phyloP scores from a whole-genome alignment of 2,888 invertebrate species.

The Mesorhabditis belari region DNA sequence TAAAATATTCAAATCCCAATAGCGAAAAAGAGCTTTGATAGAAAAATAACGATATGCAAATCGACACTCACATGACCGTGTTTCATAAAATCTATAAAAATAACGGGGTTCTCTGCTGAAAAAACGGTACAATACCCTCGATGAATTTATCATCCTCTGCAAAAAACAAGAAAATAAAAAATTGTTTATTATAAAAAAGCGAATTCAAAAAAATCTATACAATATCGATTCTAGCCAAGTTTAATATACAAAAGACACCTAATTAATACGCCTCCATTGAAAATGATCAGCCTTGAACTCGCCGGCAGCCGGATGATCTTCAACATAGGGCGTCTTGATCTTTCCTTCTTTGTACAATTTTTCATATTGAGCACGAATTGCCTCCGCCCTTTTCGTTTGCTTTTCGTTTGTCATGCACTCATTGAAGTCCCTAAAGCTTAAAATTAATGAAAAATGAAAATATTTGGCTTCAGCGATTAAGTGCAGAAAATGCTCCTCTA shows the following conservation, averaged over 20 bases:
- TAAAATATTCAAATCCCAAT: no score
- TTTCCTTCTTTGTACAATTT: slow-evolving; percentile 46
- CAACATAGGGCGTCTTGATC: slow-evolving; percentile 28
- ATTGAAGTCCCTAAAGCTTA: slow-evolving; percentile 32
- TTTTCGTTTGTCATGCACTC: slow-evolving; percentile 47
- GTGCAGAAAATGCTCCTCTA: no score
- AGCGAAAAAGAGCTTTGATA: no score
- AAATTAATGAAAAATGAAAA: no score
- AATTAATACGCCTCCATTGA: slow-evolving; percentile 33
- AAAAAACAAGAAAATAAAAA: no score
- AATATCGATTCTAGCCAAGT: neutral
- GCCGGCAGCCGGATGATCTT: slow-evolving; percentile 41
- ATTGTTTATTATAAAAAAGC: neutral
- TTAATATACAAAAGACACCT: neutral
- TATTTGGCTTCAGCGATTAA: no score
- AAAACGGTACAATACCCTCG: no score
- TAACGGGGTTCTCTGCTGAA: no score
- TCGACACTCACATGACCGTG: no score
- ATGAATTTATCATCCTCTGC: no score
- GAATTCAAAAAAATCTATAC: neutral
- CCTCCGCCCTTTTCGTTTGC: slow-evolving; percentile 36
- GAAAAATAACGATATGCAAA: no score
- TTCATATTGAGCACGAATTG: slow-evolving; percentile 42
- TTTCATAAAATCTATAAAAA: no score
- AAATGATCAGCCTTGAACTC: slow-evolving; percentile 45